These are phyloP conservation scores for Lucinisca nassula DNA, from an alignment of 2,888 invertebrate species.

Conservation along the genomic window DNA sequence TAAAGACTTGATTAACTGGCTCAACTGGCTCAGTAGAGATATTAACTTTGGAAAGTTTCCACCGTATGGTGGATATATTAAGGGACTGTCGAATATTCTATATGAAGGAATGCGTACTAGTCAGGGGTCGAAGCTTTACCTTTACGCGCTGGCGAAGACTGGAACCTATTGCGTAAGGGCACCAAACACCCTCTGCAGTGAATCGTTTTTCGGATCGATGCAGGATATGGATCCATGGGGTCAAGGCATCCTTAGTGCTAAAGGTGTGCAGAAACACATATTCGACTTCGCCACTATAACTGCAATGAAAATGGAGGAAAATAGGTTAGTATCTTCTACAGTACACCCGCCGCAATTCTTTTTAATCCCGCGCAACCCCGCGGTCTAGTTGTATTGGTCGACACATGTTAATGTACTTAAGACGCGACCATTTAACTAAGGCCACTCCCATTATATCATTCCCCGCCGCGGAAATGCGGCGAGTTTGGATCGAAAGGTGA, in stretches of 20 bases:
- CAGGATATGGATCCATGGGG: constrained; percentile 63
- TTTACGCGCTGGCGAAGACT: constrained; percentile 33
- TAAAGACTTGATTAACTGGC: constrained; percentile 15
- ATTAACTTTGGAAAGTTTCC: constrained; percentile 39
- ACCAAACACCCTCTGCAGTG: constrained; percentile 43
- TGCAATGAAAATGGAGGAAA: constrained; percentile 38
- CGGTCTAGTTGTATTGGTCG: too few relatives aligned
- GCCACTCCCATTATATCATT: too few relatives aligned
- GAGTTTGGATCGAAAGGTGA: too few relatives aligned
- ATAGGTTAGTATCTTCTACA: constrained; percentile 17
- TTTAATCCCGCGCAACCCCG: too few relatives aligned
- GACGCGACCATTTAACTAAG: too few relatives aligned
- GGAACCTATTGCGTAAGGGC: constrained; percentile 56
- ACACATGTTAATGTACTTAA: too few relatives aligned
- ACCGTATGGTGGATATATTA: constrained; percentile 25
- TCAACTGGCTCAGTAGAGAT: constrained; percentile 16
- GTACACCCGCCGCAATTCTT: too few relatives aligned
- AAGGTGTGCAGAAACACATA: constrained; percentile 49
- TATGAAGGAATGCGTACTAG: constrained; percentile 31
- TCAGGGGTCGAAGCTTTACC: constrained; percentile 30
- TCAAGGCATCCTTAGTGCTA: constrained; percentile 28
- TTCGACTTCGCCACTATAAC: constrained; percentile 47
- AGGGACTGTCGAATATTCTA: constrained; percentile 24
- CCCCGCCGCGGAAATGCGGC: too few relatives aligned
- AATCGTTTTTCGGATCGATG: constrained; percentile 44